Evolutionary conservation across 1,140 invertebrate species (phyloP), one percentile per base, ranked within the genome.

Genomic region (Lepidurus arcticus): DNA sequence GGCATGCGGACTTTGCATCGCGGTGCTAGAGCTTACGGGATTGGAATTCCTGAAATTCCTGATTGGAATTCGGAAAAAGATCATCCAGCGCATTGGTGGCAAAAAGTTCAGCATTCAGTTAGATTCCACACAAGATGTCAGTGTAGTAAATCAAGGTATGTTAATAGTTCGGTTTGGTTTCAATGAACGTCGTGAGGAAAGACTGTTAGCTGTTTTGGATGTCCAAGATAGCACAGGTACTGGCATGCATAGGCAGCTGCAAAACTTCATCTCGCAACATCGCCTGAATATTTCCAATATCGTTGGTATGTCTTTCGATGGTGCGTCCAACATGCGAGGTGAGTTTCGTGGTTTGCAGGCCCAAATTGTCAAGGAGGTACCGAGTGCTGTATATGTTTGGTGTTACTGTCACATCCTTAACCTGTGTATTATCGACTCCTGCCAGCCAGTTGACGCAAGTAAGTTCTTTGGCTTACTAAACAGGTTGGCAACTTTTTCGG

Each of bases 321-420:
- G 75, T 42, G 75, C 75, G 16, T 76, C 34, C 7, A 76, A 76
- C 75, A 76, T 76, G 75, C 75, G 75, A 76, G 75, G 75, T 10
- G 75, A 6, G 11, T 44, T 43, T 42, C 21, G 75, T 10, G 75
- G 75, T 21, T 21, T 43, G 9, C 75, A 44, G n/a, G 42, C 75
- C 9, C 24, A n/a, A 8, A n/a, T 76, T 1, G n/a, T 13, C 7
- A 42, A 76, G 42, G 42, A 76, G 75, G 42, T 42, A 43, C 75
- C 75, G 7, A 76, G 44, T 42, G 75, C 75, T 42, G 42, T 74
- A 21, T 76, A 42, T 43, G 9, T 76, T 76, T 76, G 75, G 16
- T 76, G 16, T 42, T 43, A 42, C 75, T 16, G 16, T 47, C n/a
- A n/a, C 8, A 10, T 47, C 16, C 16, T 47, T 9, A 47, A 47